phyloP scores from a whole-genome alignment of 2,888 invertebrate species.

The Leptopterna dolabrata region DNA sequence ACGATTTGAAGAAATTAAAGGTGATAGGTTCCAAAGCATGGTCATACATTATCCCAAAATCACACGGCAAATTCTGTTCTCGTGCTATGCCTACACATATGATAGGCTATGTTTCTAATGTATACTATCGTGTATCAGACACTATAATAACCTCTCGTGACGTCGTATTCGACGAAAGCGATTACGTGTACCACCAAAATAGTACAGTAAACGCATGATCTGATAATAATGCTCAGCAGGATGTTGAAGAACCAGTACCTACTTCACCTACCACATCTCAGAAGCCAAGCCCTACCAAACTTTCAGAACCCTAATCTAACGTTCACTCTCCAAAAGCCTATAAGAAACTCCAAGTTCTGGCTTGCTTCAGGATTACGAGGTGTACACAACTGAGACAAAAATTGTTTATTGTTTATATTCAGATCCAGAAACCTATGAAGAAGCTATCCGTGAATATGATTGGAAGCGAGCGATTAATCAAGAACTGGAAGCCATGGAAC shows the following conservation, averaged over 20 bases:
- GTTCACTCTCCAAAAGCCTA: background rate
- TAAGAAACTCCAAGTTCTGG: background rate
- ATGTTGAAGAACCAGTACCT: too few relatives aligned
- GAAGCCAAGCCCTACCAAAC: too few relatives aligned
- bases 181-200: background rate
- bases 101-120: background rate
- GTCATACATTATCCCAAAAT: conserved; percentile 13
- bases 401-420: background rate
- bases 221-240: too few relatives aligned
- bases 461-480: conserved; percentile 33
- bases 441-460: background rate
- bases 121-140: background rate
- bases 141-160: conserved; percentile 10
- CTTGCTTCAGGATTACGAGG: background rate
- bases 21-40: conserved; percentile 30
- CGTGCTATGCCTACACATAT: background rate
- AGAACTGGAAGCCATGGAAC: conserved; percentile 47
- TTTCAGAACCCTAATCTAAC: background rate
- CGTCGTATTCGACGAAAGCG: background rate
- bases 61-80: background rate
- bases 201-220: background rate
- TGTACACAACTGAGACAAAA: background rate
- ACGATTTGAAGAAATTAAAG: background rate
- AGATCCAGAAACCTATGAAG: background rate
- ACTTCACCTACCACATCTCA: too few relatives aligned